phyloP scores from a whole-genome alignment of 2,888 invertebrate genomes.

The Stomorhina lunata region DNA sequence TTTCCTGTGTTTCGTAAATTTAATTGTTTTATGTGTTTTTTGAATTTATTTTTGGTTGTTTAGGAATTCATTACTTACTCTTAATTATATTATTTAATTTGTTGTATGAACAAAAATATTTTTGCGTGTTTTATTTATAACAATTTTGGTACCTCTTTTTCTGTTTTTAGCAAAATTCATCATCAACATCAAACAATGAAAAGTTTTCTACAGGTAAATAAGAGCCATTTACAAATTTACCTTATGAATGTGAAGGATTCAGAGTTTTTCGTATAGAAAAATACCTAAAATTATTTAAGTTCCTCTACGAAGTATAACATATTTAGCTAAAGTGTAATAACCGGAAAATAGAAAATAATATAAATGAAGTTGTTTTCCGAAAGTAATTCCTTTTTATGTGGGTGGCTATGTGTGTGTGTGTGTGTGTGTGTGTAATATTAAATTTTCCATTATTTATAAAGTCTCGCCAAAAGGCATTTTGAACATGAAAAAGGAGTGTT shows the following conservation, averaged over 20 bases:
- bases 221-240: not conserved
- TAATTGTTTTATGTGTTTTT: not conserved
- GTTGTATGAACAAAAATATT: not conserved
- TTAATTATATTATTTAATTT: slow-evolving; percentile 32
- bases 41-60: not conserved
- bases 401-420: not conserved
- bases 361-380: not conserved
- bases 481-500: slow-evolving; percentile 39
- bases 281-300: not conserved
- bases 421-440: not conserved
- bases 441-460: slow-evolving; percentile 25
- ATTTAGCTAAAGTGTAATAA: not conserved
- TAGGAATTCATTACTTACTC: slow-evolving; percentile 23
- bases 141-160: too few species aligned
- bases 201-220: not conserved
- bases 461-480: slow-evolving; percentile 43
- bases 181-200: slow-evolving; percentile 5
- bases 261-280: not conserved
- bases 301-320: too few species aligned
- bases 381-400: not conserved
- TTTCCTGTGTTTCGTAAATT: not conserved
- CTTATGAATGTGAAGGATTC: not conserved
- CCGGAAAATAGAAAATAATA: not conserved
- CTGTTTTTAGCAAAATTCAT: not conserved
- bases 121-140: not conserved